A percentile compares a stretch with the other conserved stretches of the same genome.
phyloP scores from a whole-genome alignment of 2,797 vertebrate species.

The Sebastes baramenuke region DNA sequence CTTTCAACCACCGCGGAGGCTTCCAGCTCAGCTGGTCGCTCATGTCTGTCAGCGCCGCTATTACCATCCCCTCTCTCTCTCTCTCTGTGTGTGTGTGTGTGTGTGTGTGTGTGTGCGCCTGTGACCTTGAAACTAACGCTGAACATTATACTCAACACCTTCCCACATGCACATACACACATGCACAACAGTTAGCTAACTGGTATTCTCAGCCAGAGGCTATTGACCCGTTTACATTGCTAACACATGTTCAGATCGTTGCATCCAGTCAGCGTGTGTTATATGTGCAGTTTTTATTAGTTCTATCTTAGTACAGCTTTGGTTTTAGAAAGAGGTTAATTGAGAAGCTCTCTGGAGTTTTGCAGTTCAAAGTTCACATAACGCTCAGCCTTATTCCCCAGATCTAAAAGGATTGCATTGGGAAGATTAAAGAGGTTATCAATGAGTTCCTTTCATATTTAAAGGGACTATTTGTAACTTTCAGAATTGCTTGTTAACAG shows the following conservation, averaged over 20 bases:
- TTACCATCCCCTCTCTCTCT: slow-evolving; percentile 85
- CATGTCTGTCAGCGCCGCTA: slow-evolving; percentile 95
- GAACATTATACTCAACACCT: slow-evolving; percentile 81
- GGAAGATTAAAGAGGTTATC: background rate
- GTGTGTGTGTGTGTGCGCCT: slow-evolving; percentile 72
- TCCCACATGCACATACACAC: slow-evolving; percentile 56
- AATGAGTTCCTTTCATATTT: too few relatives aligned
- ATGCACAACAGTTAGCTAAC: slow-evolving; percentile 46
- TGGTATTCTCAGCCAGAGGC: slow-evolving; percentile 57
- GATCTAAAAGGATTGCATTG: background rate
- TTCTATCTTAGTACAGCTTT: too few relatives aligned
- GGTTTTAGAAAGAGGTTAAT: background rate
- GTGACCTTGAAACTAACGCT: slow-evolving; percentile 88
- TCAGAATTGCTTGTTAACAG: too few relatives aligned
- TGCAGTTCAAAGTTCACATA: background rate
- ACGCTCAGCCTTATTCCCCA: background rate
- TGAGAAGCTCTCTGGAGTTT: background rate
- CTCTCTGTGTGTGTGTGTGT: slow-evolving; percentile 55
- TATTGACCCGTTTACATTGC: slow-evolving; percentile 38
- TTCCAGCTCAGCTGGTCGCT: slow-evolving; percentile 90
- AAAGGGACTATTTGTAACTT: too few relatives aligned
- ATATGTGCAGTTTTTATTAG: too few relatives aligned
- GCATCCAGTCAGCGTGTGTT: background rate
- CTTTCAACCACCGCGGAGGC: slow-evolving; percentile 67
- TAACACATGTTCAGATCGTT: slow-evolving; percentile 27